Base-by-base conservation (phyloP, 1,140 invertebrate species). In the Anadara kagoshimensis region DNA sequence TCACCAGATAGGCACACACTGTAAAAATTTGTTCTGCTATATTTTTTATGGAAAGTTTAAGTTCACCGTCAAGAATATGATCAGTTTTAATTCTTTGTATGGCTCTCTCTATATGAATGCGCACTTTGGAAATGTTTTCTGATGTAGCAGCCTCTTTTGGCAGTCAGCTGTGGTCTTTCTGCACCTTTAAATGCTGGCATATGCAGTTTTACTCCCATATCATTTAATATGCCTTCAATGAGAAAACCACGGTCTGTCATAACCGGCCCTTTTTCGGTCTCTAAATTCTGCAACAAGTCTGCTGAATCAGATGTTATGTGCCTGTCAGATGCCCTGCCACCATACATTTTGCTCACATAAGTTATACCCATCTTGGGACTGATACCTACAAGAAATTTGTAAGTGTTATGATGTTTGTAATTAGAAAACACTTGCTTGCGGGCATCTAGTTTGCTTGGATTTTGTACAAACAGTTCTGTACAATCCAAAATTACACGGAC, bases 101-200 rank as follows among this genome's bases (percentile, higher is more conserved):
- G 47, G 44, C 59, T 18, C 69, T 16, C 45, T 72, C 69, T 8
- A 72, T 45, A 72, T 72, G 69, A 64, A 72, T 72, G 12, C 59
- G 3, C 2, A 20, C 4, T n/a, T 57, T 36, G 12, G 69, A 67
- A 1, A 72, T 18, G 36, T 72, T 57, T 22, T 58, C 18, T 8
- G 69, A 61, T 5, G 59, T 26, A 12, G 20, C 26, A 26, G 18
- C 16, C 20, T 72, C 69, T 22, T 5, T n/a, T 5, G 16, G 59
- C 11, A 29, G 47, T 51, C 18, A 72, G 12, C 22, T 72, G 69
- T 41, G 58, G 22, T 61, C 58, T 61, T 5, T 72, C 61, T 64
- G 18, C 14, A 20, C 70, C 63, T 58, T 58, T 66, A 20, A 73
- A 73, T 45, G 63, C 22, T 29, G 62, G 70, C 5, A 66, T 73